Evolutionary conservation across 2,888 invertebrate genomes (phyloP).

Genomic region (Eupithecia centaureata): DNA sequence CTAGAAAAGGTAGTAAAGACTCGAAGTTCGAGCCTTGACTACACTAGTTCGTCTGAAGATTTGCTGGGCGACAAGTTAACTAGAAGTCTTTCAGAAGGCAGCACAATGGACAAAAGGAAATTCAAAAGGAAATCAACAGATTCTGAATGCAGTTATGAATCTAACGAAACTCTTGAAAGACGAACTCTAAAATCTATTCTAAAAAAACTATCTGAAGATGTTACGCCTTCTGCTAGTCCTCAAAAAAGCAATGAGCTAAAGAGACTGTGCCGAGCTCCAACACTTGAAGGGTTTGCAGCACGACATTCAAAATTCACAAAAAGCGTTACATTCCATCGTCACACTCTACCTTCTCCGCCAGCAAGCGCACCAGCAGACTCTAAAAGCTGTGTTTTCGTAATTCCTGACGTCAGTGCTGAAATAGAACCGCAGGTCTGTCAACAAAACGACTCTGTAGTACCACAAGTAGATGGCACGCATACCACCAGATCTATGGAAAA

Average conservation of each 20-base stretch:
- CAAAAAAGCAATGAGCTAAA: constrained; percentile 85
- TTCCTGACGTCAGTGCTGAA: constrained; percentile 60
- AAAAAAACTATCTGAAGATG: constrained; percentile 91
- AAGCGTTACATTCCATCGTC: constrained; percentile 94
- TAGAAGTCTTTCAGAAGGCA: constrained; percentile 92
- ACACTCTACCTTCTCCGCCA: constrained; percentile 92
- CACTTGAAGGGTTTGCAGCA: constrained; percentile 94
- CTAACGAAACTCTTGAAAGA: constrained; percentile 92
- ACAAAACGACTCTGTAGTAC: constrained; percentile 46
- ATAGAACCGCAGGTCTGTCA: constrained; percentile 51
- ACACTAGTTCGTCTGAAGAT: constrained; percentile 85
- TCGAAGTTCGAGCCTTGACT: constrained; percentile 92
- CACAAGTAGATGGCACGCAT: constrained; percentile 52
- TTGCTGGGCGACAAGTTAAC: constrained; percentile 85
- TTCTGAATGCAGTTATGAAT: constrained; percentile 73
- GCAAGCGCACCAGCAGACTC: constrained; percentile 74
- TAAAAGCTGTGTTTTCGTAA: constrained; percentile 64
- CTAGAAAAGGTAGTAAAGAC: constrained; percentile 90
- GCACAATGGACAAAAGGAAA: constrained; percentile 87
- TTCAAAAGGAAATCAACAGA: constrained; percentile 75
- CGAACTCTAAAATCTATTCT: constrained; percentile 92
- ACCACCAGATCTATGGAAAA: constrained; percentile 48
- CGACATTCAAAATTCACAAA: constrained; percentile 94
- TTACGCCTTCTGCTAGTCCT: constrained; percentile 76
- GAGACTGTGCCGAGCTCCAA: constrained; percentile 91